Base-by-base conservation (phyloP, 2,113 vertebrate genomes). In the Halcyon senegalensis region DNA sequence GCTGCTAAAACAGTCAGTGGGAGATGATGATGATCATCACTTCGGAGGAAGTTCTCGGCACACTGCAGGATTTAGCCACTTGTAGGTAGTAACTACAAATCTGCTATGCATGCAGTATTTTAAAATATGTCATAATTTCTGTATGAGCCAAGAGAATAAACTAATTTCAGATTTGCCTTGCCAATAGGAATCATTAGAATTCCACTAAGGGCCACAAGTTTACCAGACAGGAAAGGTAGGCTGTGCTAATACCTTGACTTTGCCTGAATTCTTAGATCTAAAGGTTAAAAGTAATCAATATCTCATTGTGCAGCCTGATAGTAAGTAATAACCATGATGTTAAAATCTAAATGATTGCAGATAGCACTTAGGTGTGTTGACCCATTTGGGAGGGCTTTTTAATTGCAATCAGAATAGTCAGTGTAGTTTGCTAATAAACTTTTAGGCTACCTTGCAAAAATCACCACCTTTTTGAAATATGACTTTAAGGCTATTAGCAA, bases 231-330 rank as follows among this genome's bases (percentile, higher is more conserved):
- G 90, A 97, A 96, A 95, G 78, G 84, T 69, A 95, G 90, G 92
- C 70, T 96, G 35, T 94, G 94, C 89, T 93, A 79, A 91, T 97
- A 80, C 92, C 96, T 96, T 15, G 84, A 96, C 98, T 98, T 98
- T 98, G 97, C 88, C 91, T 97, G 97, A 98, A 97, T 98, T 97
- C 96, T 95, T 95, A 83, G 87, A 96, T 97, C 96, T 98, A 98
- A 98, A 98, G 98, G 98, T 98, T 98, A 98, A 97, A 98, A 97
- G 94, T 98, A 98, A 98, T 98, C 98, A 98, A 98, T 98, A 98
- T 96, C 97, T 98, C 98, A 98, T 98, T 98, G 98, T 96, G 88
- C 96, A 96, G 94, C 96, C 97, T 98, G 96, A 97, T 98, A 98
- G 98, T 98, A 98, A 98, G 97, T 98, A 98, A 98, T 98, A 98